Evolutionary conservation across 2,888 invertebrate genomes (phyloP).

Genomic region (Cheilosia soror): DNA sequence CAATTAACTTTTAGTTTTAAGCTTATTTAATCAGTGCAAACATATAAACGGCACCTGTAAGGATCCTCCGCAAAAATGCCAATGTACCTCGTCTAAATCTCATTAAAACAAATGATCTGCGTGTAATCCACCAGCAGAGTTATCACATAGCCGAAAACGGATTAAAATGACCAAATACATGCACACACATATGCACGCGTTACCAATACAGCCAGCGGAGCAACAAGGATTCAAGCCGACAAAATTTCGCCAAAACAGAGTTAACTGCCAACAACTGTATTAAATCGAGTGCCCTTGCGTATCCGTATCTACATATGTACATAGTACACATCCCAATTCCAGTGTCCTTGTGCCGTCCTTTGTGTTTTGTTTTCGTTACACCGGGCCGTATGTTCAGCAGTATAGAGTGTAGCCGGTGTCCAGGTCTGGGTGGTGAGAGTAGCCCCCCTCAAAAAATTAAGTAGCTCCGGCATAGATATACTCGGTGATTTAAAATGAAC

Average conservation of each 20-base stretch:
- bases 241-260: constrained; percentile 49
- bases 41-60: not conserved
- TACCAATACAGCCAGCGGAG: constrained; percentile 1
- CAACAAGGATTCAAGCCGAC: constrained; percentile 59
- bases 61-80: constrained; percentile 15
- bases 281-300: constrained; percentile 49
- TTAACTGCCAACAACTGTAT: constrained; percentile 67
- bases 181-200: not conserved
- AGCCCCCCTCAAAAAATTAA: constrained; percentile 52
- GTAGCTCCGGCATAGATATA: constrained; percentile 55
- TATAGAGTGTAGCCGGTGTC: not conserved
- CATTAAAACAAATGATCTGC: constrained; percentile 82
- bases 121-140: constrained; percentile 67
- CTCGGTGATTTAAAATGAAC: constrained; percentile 73
- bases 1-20: constrained; percentile 39
- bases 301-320: constrained; percentile 9
- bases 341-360: constrained; percentile 43
- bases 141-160: constrained; percentile 62
- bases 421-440: not conserved
- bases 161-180: constrained; percentile 57
- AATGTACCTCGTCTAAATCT: constrained; percentile 78
- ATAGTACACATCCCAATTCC: constrained; percentile 7
- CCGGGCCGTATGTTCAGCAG: constrained; percentile 28
- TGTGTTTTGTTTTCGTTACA: constrained; percentile 54
- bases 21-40: constrained; percentile 11